Evolutionary conservation across 2,888 invertebrate genomes (phyloP), one percentile per base, ranked within the genome.

Genomic region (Drosophila trichaetosa): DNA sequence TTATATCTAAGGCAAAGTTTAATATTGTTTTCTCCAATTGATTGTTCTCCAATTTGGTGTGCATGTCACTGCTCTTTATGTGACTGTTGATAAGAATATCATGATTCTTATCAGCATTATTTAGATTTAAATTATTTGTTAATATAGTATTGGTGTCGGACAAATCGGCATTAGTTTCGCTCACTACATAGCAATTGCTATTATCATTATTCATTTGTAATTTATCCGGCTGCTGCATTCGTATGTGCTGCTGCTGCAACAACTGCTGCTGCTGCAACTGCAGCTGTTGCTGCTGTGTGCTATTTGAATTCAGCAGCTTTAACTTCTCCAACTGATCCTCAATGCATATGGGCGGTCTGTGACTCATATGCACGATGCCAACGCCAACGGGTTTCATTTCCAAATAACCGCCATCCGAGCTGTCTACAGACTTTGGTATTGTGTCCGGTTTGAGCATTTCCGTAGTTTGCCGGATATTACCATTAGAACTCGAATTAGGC

Each of bases 311-410:
- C 34, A 64, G 68, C 33, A 83, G 29, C 56, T 69, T 61, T 13
- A 79, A 40, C 49, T 53, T 86, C 40, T 80, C 72, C 29, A 78
- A 54, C 33, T 65, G 71, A 40, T 65, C 76, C n/a, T 83, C 73
- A 66, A 88, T 68, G 68, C 42, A 60, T 31, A 40, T 29, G 40
- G 60, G 58, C 34, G 60, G 57, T 38, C 61, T 78, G 21, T 56
- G 58, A 68, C 54, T 73, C 49, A n/a, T 51, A 7, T 61, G 59
- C 5, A 66, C 29, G 31, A 63, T 72, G n/a, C 94, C 90, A 89
- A 94, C 90, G n/a, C 94, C 90, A 89, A 94, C 91, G 6, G 94
- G 94, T 81, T 93, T 93, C 95, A 95, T 95, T 91, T 95, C 95
- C 76, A 96, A 94, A 92, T 95, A 95, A 53, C 95, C 95, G 49